Percentiles rank a stretch among this genome's conserved stretches.
phyloP scores from a whole-genome alignment of 1,140 invertebrate species.

The Plutomurus gul region DNA sequence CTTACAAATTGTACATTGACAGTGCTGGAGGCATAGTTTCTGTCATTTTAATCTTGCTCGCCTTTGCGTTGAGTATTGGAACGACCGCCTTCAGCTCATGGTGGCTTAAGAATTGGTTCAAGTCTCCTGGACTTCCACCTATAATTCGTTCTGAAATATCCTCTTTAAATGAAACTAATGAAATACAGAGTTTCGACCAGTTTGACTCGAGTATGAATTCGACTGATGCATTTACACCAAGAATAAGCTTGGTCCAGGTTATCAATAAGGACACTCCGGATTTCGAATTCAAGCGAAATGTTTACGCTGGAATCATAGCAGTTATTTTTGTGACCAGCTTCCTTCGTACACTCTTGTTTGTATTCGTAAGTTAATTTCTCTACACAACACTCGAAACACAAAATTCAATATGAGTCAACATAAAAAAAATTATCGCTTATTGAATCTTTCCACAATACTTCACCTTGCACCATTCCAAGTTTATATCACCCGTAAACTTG shows the following conservation, averaged over 20 bases:
- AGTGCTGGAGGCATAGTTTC: slow-evolving; percentile 66
- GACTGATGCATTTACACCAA: background rate
- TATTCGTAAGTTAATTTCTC: slow-evolving; percentile 58
- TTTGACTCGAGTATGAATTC: background rate
- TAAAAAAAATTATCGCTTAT: too few relatives aligned
- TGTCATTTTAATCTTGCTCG: slow-evolving; percentile 61
- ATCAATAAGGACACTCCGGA: slow-evolving; percentile 61
- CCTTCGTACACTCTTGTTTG: slow-evolving; percentile 65
- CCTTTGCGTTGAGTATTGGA: slow-evolving; percentile 66
- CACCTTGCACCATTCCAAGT: too few relatives aligned
- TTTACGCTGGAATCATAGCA: slow-evolving; percentile 62
- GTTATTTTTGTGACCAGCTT: slow-evolving; percentile 64
- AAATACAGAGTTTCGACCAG: background rate
- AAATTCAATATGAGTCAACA: background rate
- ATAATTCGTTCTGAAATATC: background rate
- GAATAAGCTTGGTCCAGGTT: slow-evolving; percentile 3
- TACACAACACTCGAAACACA: background rate
- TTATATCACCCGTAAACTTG: too few relatives aligned
- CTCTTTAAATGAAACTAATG: background rate
- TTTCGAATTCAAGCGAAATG: slow-evolving; percentile 60
- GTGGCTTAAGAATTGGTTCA: slow-evolving; percentile 72
- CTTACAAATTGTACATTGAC: slow-evolving; percentile 66
- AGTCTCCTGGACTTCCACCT: background rate
- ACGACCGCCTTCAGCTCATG: slow-evolving; percentile 66
- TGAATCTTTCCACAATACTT: too few relatives aligned